Conservation (phyloP, 2,797 vertebrate species). For the Catharus ustulatus region DNA sequence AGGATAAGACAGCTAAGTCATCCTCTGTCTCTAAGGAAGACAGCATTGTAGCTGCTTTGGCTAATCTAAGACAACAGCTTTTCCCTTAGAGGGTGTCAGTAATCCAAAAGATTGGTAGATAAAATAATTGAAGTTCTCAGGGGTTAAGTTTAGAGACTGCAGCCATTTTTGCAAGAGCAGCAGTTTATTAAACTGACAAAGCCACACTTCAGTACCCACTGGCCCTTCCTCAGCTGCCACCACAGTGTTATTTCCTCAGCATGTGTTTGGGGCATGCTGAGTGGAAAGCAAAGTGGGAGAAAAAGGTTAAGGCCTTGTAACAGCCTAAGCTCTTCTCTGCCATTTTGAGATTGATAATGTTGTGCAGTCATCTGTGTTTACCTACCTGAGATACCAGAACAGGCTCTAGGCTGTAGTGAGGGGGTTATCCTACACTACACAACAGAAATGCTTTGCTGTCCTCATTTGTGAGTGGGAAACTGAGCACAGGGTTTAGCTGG, state of each 20-base stretch:
- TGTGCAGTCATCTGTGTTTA: neutral
- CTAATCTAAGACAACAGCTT: slow-evolving; percentile 72
- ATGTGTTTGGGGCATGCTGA: neutral
- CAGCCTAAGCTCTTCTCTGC: neutral
- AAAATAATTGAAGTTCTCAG: slow-evolving; percentile 72
- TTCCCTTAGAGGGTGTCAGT: slow-evolving; percentile 69
- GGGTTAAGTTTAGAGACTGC: slow-evolving; percentile 64
- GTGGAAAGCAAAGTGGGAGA: neutral
- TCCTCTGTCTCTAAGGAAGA: slow-evolving; percentile 56
- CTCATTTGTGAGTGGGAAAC: neutral
- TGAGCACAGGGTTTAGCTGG: neutral
- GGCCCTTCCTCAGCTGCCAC: slow-evolving; percentile 23
- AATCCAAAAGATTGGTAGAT: slow-evolving; percentile 71
- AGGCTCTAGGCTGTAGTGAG: neutral
- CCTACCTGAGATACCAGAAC: neutral
- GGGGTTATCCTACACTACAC: neutral
- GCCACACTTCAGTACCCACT: slow-evolving; percentile 44
- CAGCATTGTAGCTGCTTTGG: slow-evolving; percentile 52
- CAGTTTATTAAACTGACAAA: slow-evolving; percentile 70
- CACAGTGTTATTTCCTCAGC: neutral
- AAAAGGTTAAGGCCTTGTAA: neutral
- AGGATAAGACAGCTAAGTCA: slow-evolving; percentile 68
- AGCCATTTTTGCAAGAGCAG: slow-evolving; percentile 60
- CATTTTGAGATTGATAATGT: neutral
- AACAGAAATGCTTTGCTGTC: neutral